Base-by-base conservation (phyloP, 2,888 invertebrate species). In the Cancer borealis region DNA sequence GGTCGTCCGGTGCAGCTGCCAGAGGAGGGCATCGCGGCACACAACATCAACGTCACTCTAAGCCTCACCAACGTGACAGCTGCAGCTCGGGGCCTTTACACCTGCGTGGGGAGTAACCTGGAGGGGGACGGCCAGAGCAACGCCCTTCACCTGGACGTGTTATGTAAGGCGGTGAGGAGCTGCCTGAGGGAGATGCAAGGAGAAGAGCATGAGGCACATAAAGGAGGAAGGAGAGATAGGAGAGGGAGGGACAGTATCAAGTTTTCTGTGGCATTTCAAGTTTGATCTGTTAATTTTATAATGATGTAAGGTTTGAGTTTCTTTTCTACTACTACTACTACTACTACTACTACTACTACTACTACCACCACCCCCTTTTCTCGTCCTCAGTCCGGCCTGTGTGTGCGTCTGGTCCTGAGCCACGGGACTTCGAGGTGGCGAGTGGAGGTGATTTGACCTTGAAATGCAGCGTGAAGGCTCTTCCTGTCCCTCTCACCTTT, bases 41-140 rank as follows among this genome's bases (percentile, higher is more conserved):
- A 39, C 39, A 39, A 39, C 39, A 39, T 60, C 73, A 91, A 90
- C 88, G 91, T 88, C 26, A 92, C 93, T 17, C 94, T 95, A 39
- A 84, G 91, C n/a, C 92, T 95, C n/a, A 46, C 60, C 30, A 88
- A 92, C 30, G 92, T 95, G 84, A 87, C 88, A 88, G 91, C 92
- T 14, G 66, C 46, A 26, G 66, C 84, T 45, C 47, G 79, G 45
- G 95, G 95, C 3, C 88, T 95, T 30, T 95, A 95, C 92, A 95
- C 93, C 30, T 95, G 95, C 73, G 88, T 94, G 5, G 95, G 93
- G 60, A 95, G 95, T 92, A 95, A 95, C 87, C 89, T 84, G 46
- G 95, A 95, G 92, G 95, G 95, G 8, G 95, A 95, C 91, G 95
- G 95, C n/a, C 91, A 92, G 87, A 95, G 95, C 88, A 95, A 95